Base-by-base conservation (phyloP, 2,888 invertebrate genomes). In the Flexamia atlantica region DNA sequence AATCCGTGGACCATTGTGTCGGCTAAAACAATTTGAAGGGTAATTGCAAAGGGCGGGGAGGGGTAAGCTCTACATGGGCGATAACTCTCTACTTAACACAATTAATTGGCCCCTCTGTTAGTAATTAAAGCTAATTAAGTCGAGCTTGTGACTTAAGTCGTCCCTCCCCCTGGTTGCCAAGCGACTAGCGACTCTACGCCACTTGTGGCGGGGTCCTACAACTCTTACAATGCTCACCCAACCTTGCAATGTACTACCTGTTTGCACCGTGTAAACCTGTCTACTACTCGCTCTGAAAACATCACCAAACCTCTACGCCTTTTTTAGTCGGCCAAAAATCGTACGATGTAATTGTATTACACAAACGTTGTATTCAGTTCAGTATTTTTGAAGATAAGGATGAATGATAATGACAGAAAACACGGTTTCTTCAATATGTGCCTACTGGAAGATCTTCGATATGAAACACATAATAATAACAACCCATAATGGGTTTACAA, bases 71-170 rank as follows among this genome's bases (percentile, higher is more conserved):
- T 79, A 83, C 82, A 74, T 74, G 83, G 64, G 83, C 83, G 83
- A 83, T 80, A 83, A 83, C 79, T 80, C 83, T 79, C 83, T 70
- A 79, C 79, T 79, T 83, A 83, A 80, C 68, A 80, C 80, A 80
- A 79, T 80, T 70, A 70, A 79, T 80, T 79, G 79, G 74, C 68
- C 76, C 82, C 80, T 81, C 85, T 81, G 74, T 81, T 81, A 83
- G 85, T 87, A 87, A 87, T 86, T 85, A 85, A 86, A 86, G 83
- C 86, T 86, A 86, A 87, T 87, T 86, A 87, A 85, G 84, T 86
- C 84, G 68, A 83, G 70, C 85, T 74, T 50, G 74, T 83, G 82
- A 85, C 85, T 83, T 83, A 81, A 80, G 83, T 83, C 80, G 81
- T 72, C 76, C 70, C 83, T 46, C 83, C 76, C 74, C 64, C 68